Percentiles rank a stretch among this genome's conserved stretches.
These are phyloP conservation scores for Telenomus remus DNA, from an alignment of 1,140 invertebrate species.

Conservation along the genomic window DNA sequence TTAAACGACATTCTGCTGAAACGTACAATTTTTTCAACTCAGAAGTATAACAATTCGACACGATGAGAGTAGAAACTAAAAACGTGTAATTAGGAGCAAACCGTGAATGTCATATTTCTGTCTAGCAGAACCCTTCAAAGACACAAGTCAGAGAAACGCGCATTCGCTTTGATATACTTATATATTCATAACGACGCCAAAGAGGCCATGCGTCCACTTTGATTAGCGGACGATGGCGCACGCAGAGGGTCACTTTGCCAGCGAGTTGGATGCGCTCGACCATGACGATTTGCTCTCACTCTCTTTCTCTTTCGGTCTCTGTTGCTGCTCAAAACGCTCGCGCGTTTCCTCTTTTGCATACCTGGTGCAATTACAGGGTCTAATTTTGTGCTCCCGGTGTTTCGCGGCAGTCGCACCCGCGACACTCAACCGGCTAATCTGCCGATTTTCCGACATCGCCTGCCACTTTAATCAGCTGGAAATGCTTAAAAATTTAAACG, in stretches of 20 bases:
- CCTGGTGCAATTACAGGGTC: slow-evolving; percentile 35
- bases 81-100: slow-evolving; percentile 38
- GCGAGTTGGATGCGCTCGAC: slow-evolving; percentile 61
- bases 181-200: slow-evolving; percentile 60
- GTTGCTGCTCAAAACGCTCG: not conserved
- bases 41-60: slow-evolving; percentile 14
- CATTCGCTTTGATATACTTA: slow-evolving; percentile 71
- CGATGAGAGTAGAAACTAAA: slow-evolving; percentile 21
- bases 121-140: slow-evolving; percentile 68
- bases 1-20: too few relatives aligned
- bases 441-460: slow-evolving; percentile 29
- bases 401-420: slow-evolving; percentile 16
- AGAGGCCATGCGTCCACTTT: slow-evolving; percentile 67
- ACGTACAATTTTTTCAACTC: too few relatives aligned
- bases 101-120: slow-evolving; percentile 70
- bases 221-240: slow-evolving; percentile 69
- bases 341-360: not conserved
- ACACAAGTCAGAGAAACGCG: slow-evolving; percentile 66
- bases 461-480: slow-evolving; percentile 50
- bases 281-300: slow-evolving; percentile 54
- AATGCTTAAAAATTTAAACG: slow-evolving; percentile 24
- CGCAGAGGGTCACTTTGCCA: slow-evolving; percentile 60
- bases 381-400: slow-evolving; percentile 44
- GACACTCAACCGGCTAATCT: slow-evolving; percentile 18
- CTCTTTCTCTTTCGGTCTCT: slow-evolving; percentile 38